Conservation (phyloP, 2,888 invertebrate genomes). For the Hyalella azteca region DNA sequence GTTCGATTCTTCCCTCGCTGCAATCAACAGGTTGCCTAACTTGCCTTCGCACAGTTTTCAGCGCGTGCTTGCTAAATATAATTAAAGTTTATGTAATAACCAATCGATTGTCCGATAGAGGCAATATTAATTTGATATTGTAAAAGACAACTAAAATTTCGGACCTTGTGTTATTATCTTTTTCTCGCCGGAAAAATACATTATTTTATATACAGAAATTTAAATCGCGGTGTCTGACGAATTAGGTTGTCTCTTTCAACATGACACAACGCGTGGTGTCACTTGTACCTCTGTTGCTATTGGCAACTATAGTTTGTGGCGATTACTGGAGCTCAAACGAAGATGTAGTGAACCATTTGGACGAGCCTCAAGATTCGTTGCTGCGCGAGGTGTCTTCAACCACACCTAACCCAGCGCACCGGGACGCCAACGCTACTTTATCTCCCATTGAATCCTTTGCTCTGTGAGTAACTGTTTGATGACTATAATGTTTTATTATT, state of each 20-base stretch:
- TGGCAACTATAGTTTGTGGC: neutral
- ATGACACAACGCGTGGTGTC: too few species aligned
- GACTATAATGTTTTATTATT: neutral
- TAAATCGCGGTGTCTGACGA: too few species aligned
- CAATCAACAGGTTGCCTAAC: neutral
- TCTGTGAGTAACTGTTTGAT: neutral
- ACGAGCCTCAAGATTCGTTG: neutral
- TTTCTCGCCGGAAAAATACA: too few species aligned
- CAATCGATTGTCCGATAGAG: too few species aligned
- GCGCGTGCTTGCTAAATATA: too few species aligned
- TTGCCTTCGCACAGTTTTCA: too few species aligned
- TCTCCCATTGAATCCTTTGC: neutral
- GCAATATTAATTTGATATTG: too few species aligned
- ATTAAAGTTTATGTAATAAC: too few species aligned
- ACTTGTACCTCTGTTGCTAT: neutral
- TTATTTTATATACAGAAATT: too few species aligned
- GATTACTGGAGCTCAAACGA: conserved; percentile 4
- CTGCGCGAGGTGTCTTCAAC: neutral
- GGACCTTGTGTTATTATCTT: too few species aligned
- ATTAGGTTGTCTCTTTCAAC: too few species aligned
- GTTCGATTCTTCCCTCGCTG: neutral
- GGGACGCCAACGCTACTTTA: neutral
- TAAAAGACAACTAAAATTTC: too few species aligned
- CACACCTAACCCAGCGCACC: neutral
- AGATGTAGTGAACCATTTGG: conserved; percentile 1